Conservation (phyloP, 2,113 vertebrate genomes). For the Ictalurus furcatus region DNA sequence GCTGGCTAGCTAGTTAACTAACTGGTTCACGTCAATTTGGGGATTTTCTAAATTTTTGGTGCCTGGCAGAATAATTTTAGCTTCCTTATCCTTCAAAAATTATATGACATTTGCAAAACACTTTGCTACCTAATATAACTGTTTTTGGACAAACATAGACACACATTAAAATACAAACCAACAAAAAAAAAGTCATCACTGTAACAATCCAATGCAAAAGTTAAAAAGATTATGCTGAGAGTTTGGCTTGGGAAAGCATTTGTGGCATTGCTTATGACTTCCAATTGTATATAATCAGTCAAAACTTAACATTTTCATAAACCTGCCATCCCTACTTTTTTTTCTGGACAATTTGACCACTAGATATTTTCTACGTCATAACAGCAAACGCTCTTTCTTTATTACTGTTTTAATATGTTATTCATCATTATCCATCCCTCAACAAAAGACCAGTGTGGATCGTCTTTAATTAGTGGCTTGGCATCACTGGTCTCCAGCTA, state of each 20-base stretch:
- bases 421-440: not conserved
- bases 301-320: not conserved
- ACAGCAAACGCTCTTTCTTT: not conserved
- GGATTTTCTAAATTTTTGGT: not conserved
- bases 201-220: not conserved
- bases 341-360: not conserved
- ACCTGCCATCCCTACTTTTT: not conserved
- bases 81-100: not conserved
- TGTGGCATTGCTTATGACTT: not conserved
- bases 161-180: not conserved
- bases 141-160: not conserved
- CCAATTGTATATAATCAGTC: not conserved
- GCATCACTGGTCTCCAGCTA: slow-evolving; percentile 54
- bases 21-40: not conserved
- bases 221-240: not conserved
- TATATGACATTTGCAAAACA: not conserved
- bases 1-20: not conserved
- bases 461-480: slow-evolving; percentile 55
- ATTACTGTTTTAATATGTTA: not conserved
- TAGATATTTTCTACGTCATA: not conserved
- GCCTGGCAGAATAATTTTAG: not conserved
- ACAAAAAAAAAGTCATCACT: not conserved
- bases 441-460: slow-evolving; percentile 49
- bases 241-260: not conserved
- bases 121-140: not conserved